These are phyloP conservation scores for Halictus rubicundus DNA, from an alignment of 1,140 invertebrate species.

Conservation along the genomic window DNA sequence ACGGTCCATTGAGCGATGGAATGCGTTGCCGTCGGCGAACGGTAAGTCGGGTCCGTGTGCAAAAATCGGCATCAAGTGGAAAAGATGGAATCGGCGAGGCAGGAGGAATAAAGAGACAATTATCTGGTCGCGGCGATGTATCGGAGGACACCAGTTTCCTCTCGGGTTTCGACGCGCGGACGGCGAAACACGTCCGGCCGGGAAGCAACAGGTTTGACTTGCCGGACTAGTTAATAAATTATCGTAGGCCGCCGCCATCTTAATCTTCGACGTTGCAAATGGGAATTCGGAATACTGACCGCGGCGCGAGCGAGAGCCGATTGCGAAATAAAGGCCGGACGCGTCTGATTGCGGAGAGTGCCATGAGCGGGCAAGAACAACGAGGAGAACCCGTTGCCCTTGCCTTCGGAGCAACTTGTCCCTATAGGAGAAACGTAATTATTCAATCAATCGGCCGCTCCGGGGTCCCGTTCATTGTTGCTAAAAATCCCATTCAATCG, in stretches of 20 bases:
- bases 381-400: not conserved
- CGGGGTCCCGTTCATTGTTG: not conserved
- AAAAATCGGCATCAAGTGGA: not conserved
- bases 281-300: slow-evolving; percentile 70
- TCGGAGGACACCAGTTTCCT: slow-evolving; percentile 25
- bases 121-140: slow-evolving; percentile 13
- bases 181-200: slow-evolving; percentile 25
- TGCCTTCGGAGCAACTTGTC: not conserved
- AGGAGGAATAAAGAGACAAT: not conserved
- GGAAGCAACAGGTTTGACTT: slow-evolving; percentile 70
- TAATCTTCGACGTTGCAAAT: slow-evolving; percentile 63
- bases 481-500: not conserved
- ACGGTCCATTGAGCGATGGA: too few species aligned
- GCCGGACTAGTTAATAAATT: slow-evolving; percentile 79
- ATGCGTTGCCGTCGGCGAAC: too few species aligned
- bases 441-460: not conserved
- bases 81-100: not conserved
- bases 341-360: not conserved
- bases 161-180: slow-evolving; percentile 16
- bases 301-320: not conserved
- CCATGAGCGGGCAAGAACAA: not conserved
- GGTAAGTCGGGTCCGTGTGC: not conserved
- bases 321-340: not conserved
- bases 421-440: not conserved
- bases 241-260: slow-evolving; percentile 75